Conservation (phyloP, 2,888 invertebrate species). For the Spisula subtruncata region DNA sequence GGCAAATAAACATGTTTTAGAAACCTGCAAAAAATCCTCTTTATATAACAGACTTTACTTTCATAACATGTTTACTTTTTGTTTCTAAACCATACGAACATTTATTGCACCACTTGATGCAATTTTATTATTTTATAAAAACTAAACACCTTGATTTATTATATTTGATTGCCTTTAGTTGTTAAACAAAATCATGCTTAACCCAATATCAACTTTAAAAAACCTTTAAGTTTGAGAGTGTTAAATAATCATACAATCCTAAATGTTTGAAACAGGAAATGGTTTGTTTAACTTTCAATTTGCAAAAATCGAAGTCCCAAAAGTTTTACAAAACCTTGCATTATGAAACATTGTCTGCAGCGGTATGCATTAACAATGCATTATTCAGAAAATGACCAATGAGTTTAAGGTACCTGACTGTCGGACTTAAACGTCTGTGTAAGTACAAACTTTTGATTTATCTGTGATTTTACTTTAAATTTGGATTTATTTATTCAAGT, state of each 20-base stretch:
- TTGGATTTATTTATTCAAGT: neutral
- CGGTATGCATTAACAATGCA: neutral
- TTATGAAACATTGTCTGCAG: neutral
- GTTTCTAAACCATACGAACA: neutral
- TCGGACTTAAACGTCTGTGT: neutral
- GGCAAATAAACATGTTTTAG: too few species aligned
- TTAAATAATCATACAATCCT: neutral
- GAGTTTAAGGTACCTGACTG: neutral
- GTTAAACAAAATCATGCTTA: conserved; percentile 5
- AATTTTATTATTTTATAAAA: conserved; percentile 14
- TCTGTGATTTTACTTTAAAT: neutral
- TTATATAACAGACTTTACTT: too few species aligned
- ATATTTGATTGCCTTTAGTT: neutral
- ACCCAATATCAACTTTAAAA: neutral
- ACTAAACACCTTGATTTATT: conserved; percentile 1
- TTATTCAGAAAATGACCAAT: neutral
- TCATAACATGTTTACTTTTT: neutral
- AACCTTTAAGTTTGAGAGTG: neutral
- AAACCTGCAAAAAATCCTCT: too few species aligned
- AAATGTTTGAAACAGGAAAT: neutral
- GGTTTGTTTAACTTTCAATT: conserved; percentile 3
- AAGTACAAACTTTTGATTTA: neutral
- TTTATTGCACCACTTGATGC: neutral
- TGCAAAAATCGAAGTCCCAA: neutral
- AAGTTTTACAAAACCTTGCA: neutral